phyloP scores from a whole-genome alignment of 1,140 invertebrate species.

The Lasioglossum albipes region DNA sequence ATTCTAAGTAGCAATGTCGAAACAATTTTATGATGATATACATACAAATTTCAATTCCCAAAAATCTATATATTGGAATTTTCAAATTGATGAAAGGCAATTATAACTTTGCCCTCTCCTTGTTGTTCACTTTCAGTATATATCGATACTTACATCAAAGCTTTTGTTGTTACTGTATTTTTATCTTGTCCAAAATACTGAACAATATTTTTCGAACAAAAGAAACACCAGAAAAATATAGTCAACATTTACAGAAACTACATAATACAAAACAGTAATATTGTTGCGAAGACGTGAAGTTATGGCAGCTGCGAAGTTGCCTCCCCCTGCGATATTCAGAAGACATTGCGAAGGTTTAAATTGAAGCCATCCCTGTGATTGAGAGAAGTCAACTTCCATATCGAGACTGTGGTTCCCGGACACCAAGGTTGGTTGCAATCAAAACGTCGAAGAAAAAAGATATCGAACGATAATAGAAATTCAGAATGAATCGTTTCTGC shows the following conservation, averaged over 20 bases:
- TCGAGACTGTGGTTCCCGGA: too few species aligned
- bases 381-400: too few species aligned
- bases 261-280: constrained; percentile 16
- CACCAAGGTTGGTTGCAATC: too few species aligned
- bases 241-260: constrained; percentile 40
- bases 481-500: too few species aligned
- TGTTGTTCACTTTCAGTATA: constrained; percentile 16
- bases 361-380: too few species aligned
- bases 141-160: constrained; percentile 43
- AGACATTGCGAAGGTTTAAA: too few species aligned
- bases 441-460: too few species aligned
- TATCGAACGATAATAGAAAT: too few species aligned
- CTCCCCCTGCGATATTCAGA: too few species aligned
- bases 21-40: neutral
- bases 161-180: constrained; percentile 33
- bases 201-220: constrained; percentile 32
- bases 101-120: neutral
- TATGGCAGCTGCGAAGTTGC: too few species aligned
- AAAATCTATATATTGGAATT: neutral
- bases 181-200: constrained; percentile 27
- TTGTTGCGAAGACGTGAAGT: too few species aligned
- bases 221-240: constrained; percentile 37
- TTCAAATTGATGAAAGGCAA: neutral
- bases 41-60: neutral
- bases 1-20: neutral